Base-by-base conservation (phyloP, 2,888 invertebrate species). In the Drosophila mettleri region DNA sequence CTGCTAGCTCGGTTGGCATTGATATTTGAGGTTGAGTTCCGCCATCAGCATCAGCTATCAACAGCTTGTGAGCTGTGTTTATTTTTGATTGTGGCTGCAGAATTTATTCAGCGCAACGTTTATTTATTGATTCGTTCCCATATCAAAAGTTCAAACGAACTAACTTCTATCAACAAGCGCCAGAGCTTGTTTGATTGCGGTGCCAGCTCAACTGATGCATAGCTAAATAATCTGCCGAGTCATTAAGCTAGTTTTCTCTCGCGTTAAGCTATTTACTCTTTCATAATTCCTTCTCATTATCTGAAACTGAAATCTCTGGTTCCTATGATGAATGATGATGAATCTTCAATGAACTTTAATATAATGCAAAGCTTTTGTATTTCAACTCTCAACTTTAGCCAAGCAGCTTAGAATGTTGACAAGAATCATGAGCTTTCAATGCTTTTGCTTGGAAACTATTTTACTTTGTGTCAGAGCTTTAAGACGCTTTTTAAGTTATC, bases 1-100 rank as follows among this genome's bases (percentile, higher is more conserved):
- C 34, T 48, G 20, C 29, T 29, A 7, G 43, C 24, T n/a, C 14
- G 20, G 20, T 10, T 31, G 48, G 9, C 54, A 71, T 69, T 69
- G 69, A 52, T 54, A 60, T 60, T 70, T 59, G 60, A 59, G 69
- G 54, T 52, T 54, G 55, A 52, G 61, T 52, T 38, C 31, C 36
- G 29, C 22, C 20, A 64, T 24, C 20, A 14, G 24, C 43, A 24
- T 2, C 43, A 16, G 48, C 20, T 38, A 55, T 46, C 18, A 45
- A 51, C 48, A 65, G 65, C 48, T 75, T 55, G 54, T 41, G 51
- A 22, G 10, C 18, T 63, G 18, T 58, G 54, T 75, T 63, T 52
- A 31, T 48, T 52, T 59, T 71, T 24, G 24, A 45, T 62, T 57
- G 20, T 27, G 29, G 43, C 20, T 49, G 14, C 31, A n/a, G 45